These are phyloP conservation scores for Xylophagus ater DNA, from an alignment of 2,888 invertebrate species.

Conservation along the genomic window DNA sequence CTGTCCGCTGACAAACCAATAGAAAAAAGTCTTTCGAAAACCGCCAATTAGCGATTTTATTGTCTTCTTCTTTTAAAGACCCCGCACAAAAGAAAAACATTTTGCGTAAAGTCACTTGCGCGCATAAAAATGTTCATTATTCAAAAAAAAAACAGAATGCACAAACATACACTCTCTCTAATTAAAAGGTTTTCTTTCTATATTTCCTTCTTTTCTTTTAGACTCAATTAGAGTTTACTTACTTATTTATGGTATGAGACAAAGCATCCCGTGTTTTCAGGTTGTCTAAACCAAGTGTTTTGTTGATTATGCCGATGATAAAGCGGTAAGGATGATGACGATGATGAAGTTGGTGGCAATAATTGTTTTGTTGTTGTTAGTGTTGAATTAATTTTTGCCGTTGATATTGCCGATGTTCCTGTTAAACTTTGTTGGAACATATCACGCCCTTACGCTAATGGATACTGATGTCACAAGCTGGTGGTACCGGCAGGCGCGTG, in stretches of 20 bases:
- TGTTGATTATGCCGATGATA: background rate
- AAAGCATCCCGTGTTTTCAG: background rate
- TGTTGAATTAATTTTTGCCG: too few relatives aligned
- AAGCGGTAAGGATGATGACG: conserved; percentile 10
- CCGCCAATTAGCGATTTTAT: conserved; percentile 12
- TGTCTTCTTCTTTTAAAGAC: conserved; percentile 8
- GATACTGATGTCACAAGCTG: conserved; percentile 83
- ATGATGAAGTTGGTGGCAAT: conserved; percentile 20
- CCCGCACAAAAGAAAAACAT: too few relatives aligned
- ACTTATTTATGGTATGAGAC: background rate
- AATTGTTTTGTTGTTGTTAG: conserved; percentile 1
- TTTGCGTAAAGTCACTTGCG: too few relatives aligned
- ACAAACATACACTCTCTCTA: too few relatives aligned
- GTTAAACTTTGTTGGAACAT: conserved; percentile 5
- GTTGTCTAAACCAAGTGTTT: background rate
- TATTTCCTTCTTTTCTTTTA: too few relatives aligned
- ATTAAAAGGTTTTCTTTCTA: too few relatives aligned
- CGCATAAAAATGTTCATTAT: too few relatives aligned
- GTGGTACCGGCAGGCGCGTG: conserved; percentile 58
- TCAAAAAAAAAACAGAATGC: too few relatives aligned
- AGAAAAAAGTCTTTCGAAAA: too few relatives aligned
- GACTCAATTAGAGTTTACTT: conserved; percentile 14
- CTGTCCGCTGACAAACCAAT: too few relatives aligned
- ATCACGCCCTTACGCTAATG: conserved; percentile 61
- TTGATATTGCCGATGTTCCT: background rate